phyloP scores from a whole-genome alignment of 2,888 invertebrate genomes.

The Aporophyla lueneburgensis region DNA sequence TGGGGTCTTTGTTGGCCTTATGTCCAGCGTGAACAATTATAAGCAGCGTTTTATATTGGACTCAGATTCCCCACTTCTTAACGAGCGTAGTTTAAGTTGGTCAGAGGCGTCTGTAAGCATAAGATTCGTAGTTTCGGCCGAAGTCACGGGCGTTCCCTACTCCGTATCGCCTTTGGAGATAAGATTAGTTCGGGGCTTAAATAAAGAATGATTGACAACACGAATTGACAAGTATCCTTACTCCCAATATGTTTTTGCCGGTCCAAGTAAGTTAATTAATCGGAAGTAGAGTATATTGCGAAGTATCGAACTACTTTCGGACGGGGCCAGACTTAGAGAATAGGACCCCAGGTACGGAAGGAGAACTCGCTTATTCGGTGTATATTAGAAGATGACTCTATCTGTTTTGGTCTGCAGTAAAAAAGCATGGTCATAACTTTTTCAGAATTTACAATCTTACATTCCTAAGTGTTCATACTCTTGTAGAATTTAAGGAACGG shows the following conservation, averaged over 20 bases:
- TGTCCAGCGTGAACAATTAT: background rate
- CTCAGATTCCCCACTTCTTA: background rate
- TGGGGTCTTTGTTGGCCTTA: background rate
- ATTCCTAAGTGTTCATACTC: background rate
- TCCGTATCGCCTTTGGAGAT: too few species aligned
- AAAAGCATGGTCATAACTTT: background rate
- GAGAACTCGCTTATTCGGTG: background rate
- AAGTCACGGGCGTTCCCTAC: too few species aligned
- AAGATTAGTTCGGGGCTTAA: too few species aligned
- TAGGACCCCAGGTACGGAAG: background rate
- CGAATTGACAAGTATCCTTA: too few species aligned
- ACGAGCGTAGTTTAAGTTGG: background rate
- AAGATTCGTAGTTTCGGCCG: too few species aligned
- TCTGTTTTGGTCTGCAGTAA: background rate
- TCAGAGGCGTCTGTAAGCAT: too few species aligned
- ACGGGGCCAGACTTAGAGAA: too few species aligned
- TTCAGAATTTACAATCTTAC: background rate
- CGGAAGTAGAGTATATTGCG: too few species aligned
- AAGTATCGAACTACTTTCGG: too few species aligned
- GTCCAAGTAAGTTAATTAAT: too few species aligned
- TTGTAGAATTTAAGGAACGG: constrained; percentile 14
- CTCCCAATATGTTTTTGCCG: too few species aligned
- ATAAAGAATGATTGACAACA: too few species aligned
- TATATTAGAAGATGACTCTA: background rate
- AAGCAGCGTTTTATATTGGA: background rate